Evolutionary conservation across 2,888 invertebrate genomes (phyloP).

Genomic region (Cantharis flavilabris): DNA sequence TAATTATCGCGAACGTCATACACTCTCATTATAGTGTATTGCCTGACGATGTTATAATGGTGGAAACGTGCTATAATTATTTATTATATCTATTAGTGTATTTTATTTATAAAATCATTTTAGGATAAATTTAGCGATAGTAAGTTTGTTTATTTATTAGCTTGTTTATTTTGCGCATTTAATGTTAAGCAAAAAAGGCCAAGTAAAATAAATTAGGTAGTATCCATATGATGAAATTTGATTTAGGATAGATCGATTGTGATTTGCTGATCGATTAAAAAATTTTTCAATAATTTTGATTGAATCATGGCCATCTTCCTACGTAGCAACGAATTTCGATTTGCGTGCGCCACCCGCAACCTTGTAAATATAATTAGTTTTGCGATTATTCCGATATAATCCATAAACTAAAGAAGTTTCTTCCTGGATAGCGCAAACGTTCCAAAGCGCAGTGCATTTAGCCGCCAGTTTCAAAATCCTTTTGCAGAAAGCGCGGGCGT

Average conservation of each 20-base stretch:
- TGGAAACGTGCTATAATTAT: no score
- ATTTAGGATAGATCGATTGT: not conserved
- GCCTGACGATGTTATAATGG: no score
- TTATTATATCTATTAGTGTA: no score
- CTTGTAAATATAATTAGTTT: conserved; percentile 23
- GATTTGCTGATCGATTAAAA: not conserved
- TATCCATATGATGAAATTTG: not conserved
- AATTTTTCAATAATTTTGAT: not conserved
- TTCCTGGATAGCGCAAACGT: not conserved
- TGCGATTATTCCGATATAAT: conserved; percentile 13
- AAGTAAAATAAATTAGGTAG: not conserved
- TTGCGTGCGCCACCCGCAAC: conserved; percentile 17
- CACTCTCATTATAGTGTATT: no score
- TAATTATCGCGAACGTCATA: no score
- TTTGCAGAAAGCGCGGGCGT: conserved; percentile 7
- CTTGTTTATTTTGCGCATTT: not conserved
- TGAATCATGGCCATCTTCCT: conserved; percentile 15
- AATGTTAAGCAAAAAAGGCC: not conserved
- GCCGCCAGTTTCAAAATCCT: not conserved
- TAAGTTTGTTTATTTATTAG: no score
- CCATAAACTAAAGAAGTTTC: conserved; percentile 14
- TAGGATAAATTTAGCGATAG: no score
- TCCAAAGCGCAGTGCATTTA: not conserved
- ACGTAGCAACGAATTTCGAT: conserved; percentile 7
- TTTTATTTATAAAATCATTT: no score